Evolutionary conservation across 2,888 invertebrate species (phyloP).

Genomic region (Drosophila mimica): DNA sequence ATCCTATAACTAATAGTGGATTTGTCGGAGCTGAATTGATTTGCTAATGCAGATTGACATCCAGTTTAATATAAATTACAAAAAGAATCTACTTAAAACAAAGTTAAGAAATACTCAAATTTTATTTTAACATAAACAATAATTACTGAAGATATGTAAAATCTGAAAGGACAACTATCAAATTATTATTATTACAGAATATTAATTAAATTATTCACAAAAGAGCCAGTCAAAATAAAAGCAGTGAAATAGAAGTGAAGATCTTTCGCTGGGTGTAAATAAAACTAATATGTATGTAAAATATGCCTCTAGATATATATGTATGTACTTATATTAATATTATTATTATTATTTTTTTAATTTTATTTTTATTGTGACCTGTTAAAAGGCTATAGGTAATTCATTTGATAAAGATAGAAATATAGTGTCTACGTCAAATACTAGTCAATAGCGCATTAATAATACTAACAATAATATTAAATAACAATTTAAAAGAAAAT

Average conservation of each 20-base stretch:
- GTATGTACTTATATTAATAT: neutral
- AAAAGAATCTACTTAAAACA: no score
- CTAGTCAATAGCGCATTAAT: no score
- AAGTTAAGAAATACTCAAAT: no score
- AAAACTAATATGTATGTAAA: neutral
- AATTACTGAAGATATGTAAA: neutral
- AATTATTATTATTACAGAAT: no score
- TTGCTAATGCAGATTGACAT: neutral
- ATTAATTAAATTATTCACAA: no score
- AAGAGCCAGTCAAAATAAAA: neutral
- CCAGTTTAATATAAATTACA: neutral
- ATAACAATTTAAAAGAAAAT: neutral
- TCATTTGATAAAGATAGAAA: neutral
- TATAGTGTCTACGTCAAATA: neutral
- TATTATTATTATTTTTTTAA: neutral
- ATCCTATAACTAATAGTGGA: neutral
- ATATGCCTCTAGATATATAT: no score
- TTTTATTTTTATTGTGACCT: neutral
- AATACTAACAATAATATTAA: neutral
- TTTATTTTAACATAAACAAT: neutral
- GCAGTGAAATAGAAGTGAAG: neutral
- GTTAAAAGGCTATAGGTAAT: neutral
- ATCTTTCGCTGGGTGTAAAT: no score
- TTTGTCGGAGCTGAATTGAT: neutral
- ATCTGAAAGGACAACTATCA: accelerated